Base-by-base conservation (phyloP, 2,113 vertebrate species). In the Sinosuthora webbiana region DNA sequence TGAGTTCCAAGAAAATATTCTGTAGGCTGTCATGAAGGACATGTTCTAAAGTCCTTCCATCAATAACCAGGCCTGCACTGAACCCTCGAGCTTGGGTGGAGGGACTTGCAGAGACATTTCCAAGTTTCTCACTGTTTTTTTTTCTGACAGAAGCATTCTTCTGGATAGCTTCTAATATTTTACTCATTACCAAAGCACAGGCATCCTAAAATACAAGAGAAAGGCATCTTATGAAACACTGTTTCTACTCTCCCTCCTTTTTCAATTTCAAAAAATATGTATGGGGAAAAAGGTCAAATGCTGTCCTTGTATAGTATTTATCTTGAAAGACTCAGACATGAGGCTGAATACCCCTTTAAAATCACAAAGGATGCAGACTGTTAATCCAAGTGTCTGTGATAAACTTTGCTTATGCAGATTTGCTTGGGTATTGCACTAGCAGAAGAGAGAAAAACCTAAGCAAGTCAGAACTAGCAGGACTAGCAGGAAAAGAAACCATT, bases 31-130 rank as follows among this genome's bases (percentile, higher is more conserved):
- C 97, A 17, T 98, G 98, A 85, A 99, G 97, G 20, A 97, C 97
- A 55, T 98, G 97, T 60, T 98, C 98, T 71, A 99, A 97, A 33
- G 98, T 98, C 44, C 93, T 98, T 53, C 99, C 99, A 33, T 98
- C 98, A 92, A 99, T 97, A 56, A 99, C 63, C 31, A 99, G 95
- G 20, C 98, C 98, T 55, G 98, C 97, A 41, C 53, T 96, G 45
- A 94, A 68, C 20, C 81, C 69, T 13, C 23, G 15, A 83, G 80
- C 22, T 35, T 55, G 95, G 33, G 49, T 15, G 39, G 45, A 45
- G 2, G 37, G 17, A 81, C 49, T 52, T 45, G n/a, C 37, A 52
- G 16, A 41, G 52, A 50, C 21, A 50, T 14, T 82, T 44, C 25
- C 41, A 60, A 7, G 30, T 37, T 49, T 83, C 24, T 60, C 35